phyloP scores from a whole-genome alignment of 2,888 invertebrate species.

The Caenorhabditis sp. region DNA sequence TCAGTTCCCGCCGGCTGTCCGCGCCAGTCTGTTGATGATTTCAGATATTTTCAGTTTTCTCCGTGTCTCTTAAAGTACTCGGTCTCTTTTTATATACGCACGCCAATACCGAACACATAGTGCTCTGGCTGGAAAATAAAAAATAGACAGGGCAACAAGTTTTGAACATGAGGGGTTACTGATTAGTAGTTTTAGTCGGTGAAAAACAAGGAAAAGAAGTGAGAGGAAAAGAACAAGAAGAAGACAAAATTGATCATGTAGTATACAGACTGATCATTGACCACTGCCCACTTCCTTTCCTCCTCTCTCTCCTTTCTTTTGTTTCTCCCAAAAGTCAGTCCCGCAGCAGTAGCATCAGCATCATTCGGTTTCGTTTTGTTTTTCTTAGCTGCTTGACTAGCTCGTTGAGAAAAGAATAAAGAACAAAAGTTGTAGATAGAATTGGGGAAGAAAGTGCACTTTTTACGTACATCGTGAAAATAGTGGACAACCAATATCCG shows the following conservation, averaged over 20 bases:
- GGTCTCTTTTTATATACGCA: background rate
- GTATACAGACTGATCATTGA: slow-evolving; percentile 19
- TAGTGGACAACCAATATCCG: too few species aligned
- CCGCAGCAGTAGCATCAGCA: background rate
- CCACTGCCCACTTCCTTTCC: slow-evolving; percentile 17
- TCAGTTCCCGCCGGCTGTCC: slow-evolving; percentile 1
- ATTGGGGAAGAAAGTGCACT: background rate
- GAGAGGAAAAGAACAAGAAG: background rate
- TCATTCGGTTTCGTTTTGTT: background rate
- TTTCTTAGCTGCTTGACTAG: background rate
- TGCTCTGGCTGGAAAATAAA: too few species aligned
- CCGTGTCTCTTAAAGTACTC: slow-evolving; percentile 20
- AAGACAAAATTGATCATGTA: slow-evolving; percentile 23
- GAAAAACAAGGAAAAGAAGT: background rate
- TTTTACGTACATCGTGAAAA: background rate
- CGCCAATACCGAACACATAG: too few species aligned
- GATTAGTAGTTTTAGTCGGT: too few species aligned
- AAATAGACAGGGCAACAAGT: slow-evolving; percentile 1
- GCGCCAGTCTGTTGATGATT: slow-evolving; percentile 16
- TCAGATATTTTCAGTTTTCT: slow-evolving; percentile 13
- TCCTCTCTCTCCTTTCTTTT: background rate
- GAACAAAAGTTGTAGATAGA: background rate
- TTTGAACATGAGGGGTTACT: too few species aligned
- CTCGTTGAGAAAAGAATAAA: background rate
- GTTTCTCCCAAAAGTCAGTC: background rate